Evolutionary conservation across 2,113 vertebrate species (phyloP), one percentile per base, ranked within the genome.

Genomic region (Bucco capensis): DNA sequence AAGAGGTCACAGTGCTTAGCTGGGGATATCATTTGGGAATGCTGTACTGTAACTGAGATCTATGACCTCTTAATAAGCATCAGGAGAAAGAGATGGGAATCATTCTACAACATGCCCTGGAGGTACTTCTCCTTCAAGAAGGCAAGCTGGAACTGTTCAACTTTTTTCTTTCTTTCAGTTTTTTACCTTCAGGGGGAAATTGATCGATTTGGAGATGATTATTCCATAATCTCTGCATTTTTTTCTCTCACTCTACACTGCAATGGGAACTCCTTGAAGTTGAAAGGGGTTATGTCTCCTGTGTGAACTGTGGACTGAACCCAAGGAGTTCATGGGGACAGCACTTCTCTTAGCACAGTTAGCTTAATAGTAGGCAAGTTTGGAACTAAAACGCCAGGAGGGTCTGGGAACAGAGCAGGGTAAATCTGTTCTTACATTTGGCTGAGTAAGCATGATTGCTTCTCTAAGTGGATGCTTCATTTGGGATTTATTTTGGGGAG

Each of bases 41-140:
- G 70, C 77, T 90, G 54, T 74, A 83, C 77, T 93, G 91, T 96
- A 97, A 96, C 90, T 44, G 94, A 96, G 93, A 97, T 97, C 96
- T 93, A 30, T 97, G 97, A 98, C 97, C 97, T 97, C 97, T 96
- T 97, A 97, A 97, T 97, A 97, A 97, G 96, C 93, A 96, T 96
- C 95, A 95, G 95, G 95, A 97, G 96, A 94, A 96, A 93, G 95
- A 97, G 86, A 95, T 93, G 6, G 95, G 85, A 95, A 95, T 96
- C 95, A 89, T 87, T 96, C 96, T 94, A 95, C 94, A 69, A 93
- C 89, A 82, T 75, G 97, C 97, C 97, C 96, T 96, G 88, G 73
- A 96, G 98, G 97, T 96, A 96, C 88, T 76, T 95, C 89, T 86
- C 86, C 95, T 97, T 98, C 96, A 97, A 97, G 97, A 96, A 96